Evolutionary conservation across 2,888 invertebrate species (phyloP).

Genomic region (Drosophila dives): DNA sequence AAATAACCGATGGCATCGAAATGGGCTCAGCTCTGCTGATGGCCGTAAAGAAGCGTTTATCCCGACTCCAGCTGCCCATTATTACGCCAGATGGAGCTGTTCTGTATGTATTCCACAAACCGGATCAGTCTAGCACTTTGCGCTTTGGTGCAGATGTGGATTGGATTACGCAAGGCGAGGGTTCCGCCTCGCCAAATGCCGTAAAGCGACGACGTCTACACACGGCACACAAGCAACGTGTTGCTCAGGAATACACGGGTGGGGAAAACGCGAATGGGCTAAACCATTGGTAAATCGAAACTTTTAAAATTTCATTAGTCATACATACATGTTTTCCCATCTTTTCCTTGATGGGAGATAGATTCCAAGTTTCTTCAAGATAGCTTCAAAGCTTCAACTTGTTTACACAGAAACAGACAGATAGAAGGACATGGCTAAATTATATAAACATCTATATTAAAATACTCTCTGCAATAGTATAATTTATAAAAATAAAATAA

Average conservation of each 20-base stretch:
- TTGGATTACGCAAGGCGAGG: slow-evolving; percentile 90
- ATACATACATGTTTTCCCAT: neutral
- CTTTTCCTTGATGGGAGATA: neutral
- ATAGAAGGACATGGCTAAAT: neutral
- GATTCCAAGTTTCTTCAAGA: neutral
- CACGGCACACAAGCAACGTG: slow-evolving; percentile 31
- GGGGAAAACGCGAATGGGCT: slow-evolving; percentile 9
- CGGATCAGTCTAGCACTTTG: slow-evolving; percentile 38
- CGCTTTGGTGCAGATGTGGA: slow-evolving; percentile 89
- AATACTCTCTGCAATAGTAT: too few species aligned
- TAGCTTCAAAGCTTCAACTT: neutral
- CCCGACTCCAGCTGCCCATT: slow-evolving; percentile 90
- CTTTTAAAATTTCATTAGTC: neutral
- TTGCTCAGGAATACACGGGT: slow-evolving; percentile 26
- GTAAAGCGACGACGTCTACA: slow-evolving; percentile 75
- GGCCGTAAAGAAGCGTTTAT: slow-evolving; percentile 90
- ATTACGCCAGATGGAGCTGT: slow-evolving; percentile 90
- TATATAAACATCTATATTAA: neutral
- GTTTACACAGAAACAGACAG: neutral
- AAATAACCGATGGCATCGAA: slow-evolving; percentile 84
- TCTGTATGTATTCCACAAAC: slow-evolving; percentile 88
- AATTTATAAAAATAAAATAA: neutral
- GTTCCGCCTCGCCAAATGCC: slow-evolving; percentile 86
- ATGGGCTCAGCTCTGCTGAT: slow-evolving; percentile 87
- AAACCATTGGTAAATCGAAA: slow-evolving; percentile 30